These are phyloP conservation scores for Hypercompe scribonia DNA, from an alignment of 2,888 invertebrate species.

Conservation along the genomic window DNA sequence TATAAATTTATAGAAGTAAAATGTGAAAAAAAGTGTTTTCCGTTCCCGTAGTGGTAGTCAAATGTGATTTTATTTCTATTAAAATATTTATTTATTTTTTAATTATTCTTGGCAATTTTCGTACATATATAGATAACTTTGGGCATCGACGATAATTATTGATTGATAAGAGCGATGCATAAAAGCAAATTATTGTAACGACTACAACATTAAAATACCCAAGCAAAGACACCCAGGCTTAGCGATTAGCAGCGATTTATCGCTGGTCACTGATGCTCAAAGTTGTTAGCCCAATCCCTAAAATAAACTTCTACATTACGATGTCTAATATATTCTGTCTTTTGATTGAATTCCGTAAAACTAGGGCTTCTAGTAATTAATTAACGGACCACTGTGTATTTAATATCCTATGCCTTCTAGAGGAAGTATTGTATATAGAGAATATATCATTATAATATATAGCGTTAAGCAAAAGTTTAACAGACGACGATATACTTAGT, in stretches of 20 bases:
- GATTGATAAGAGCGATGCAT: neutral
- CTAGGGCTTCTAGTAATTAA: slow-evolving; percentile 57
- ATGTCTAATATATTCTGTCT: slow-evolving; percentile 31
- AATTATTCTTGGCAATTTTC: neutral
- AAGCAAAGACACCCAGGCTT: neutral
- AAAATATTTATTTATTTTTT: neutral
- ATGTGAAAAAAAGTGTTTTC: neutral
- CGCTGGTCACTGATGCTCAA: neutral
- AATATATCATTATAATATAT: slow-evolving; percentile 59
- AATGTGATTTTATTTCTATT: no score
- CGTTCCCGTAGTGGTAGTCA: neutral
- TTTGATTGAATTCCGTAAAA: slow-evolving; percentile 53
- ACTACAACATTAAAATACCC: neutral
- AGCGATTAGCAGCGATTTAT: neutral
- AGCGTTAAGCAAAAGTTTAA: slow-evolving; percentile 55
- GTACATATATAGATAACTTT: neutral
- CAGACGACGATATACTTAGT: slow-evolving; percentile 58
- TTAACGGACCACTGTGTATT: slow-evolving; percentile 79
- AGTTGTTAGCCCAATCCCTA: neutral
- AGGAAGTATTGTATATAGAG: slow-evolving; percentile 63
- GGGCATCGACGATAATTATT: neutral
- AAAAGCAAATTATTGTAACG: neutral
- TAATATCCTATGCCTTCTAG: slow-evolving; percentile 77
- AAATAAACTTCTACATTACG: slow-evolving; percentile 3
- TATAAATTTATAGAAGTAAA: neutral